phyloP scores from a whole-genome alignment of 2,797 vertebrate genomes.

The Melanotaenia pygmaea region DNA sequence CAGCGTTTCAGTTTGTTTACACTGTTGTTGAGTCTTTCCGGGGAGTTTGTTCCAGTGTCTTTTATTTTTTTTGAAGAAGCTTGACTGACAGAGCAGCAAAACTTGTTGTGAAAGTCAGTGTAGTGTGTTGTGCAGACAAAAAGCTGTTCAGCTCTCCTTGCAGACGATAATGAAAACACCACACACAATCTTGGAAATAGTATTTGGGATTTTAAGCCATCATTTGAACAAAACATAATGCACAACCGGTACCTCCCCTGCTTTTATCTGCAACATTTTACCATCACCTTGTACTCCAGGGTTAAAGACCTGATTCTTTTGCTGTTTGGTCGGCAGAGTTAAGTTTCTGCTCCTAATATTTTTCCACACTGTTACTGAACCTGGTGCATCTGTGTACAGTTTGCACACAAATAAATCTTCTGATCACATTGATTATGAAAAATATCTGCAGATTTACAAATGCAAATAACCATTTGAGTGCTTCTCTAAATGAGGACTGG shows the following conservation, averaged over 20 bases:
- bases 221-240: conserved; percentile 37
- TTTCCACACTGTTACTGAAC: conserved; percentile 21
- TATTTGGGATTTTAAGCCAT: conserved; percentile 47
- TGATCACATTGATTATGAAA: conserved; percentile 7
- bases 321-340: conserved; percentile 33
- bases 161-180: conserved; percentile 41
- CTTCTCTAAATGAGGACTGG: conserved; percentile 9
- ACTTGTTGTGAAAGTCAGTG: conserved; percentile 48
- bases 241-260: neutral
- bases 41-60: conserved; percentile 21
- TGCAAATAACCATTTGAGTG: conserved; percentile 25
- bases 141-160: conserved; percentile 41
- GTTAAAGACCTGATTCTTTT: conserved; percentile 1
- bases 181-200: conserved; percentile 9
- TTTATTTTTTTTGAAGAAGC: conserved; percentile 15
- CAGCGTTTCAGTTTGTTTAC: neutral
- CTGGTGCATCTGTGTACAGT: neutral
- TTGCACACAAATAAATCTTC: conserved; percentile 1
- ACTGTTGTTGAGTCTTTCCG: neutral
- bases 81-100: conserved; percentile 42
- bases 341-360: conserved; percentile 49
- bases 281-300: neutral
- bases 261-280: conserved; percentile 12
- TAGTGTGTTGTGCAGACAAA: conserved; percentile 21
- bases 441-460: conserved; percentile 23